A percentile compares a stretch with the other conserved stretches of the same genome.
These are phyloP conservation scores for Labeo calbasu DNA, from an alignment of 2,797 vertebrate species.

Conservation along the genomic window DNA sequence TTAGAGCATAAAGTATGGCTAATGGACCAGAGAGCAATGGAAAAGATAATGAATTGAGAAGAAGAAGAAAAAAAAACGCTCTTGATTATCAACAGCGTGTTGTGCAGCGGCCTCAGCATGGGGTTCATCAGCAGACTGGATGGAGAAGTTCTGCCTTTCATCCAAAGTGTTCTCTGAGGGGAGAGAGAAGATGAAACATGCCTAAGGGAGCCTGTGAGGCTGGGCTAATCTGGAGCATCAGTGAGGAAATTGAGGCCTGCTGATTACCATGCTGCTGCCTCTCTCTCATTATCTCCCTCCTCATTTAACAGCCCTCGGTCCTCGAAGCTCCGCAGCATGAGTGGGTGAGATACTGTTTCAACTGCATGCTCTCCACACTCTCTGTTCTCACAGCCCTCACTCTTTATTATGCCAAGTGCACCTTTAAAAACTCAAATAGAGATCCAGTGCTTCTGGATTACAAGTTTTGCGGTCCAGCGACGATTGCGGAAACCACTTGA, in stretches of 20 bases:
- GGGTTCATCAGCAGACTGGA: slow-evolving; percentile 36
- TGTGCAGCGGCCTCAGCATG: slow-evolving; percentile 40
- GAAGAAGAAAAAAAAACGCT: not conserved
- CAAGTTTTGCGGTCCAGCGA: slow-evolving; percentile 63
- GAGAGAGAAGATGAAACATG: slow-evolving; percentile 42
- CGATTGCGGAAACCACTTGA: slow-evolving; percentile 29
- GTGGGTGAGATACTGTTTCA: slow-evolving; percentile 44
- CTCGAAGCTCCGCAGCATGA: slow-evolving; percentile 36
- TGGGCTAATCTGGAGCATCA: slow-evolving; percentile 50
- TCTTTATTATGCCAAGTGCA: slow-evolving; percentile 26
- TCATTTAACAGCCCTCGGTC: slow-evolving; percentile 48
- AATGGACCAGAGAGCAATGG: not conserved
- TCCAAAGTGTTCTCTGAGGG: slow-evolving; percentile 36
- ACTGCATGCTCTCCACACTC: slow-evolving; percentile 39
- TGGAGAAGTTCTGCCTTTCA: slow-evolving; percentile 38
- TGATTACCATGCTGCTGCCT: slow-evolving; percentile 44
- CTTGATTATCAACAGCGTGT: slow-evolving; percentile 32
- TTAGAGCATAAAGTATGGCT: slow-evolving; percentile 4
- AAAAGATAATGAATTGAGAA: slow-evolving; percentile 30
- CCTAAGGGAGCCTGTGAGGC: slow-evolving; percentile 31
- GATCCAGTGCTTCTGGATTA: slow-evolving; percentile 66
- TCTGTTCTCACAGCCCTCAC: slow-evolving; percentile 28
- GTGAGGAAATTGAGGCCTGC: slow-evolving; percentile 50
- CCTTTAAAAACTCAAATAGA: slow-evolving; percentile 59
- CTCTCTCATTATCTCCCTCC: slow-evolving; percentile 42